Evolutionary conservation across 2,888 invertebrate genomes (phyloP).

Genomic region (Xestoiulus laeticollis): DNA sequence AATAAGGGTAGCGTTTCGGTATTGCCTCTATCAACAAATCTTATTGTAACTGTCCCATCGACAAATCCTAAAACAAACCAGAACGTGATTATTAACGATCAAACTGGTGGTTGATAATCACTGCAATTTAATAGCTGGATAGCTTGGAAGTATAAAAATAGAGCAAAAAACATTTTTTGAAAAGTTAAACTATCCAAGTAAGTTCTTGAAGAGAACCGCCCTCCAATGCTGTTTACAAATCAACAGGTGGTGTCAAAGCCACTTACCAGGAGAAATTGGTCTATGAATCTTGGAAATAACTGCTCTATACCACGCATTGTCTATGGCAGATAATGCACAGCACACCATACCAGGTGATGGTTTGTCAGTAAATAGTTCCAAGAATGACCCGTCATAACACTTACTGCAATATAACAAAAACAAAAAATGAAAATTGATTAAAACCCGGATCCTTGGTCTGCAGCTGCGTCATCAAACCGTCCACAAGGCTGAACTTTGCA

Average conservation of each 20-base stretch:
- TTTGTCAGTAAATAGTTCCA: background rate
- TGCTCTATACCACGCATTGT: slow-evolving; percentile 42
- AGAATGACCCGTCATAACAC: background rate
- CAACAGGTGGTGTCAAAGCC: background rate
- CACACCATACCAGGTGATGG: background rate
- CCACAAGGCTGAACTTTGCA: too few relatives aligned
- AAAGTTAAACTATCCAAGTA: too few relatives aligned
- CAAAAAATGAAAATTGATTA: too few relatives aligned
- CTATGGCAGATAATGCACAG: background rate
- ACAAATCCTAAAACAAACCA: background rate
- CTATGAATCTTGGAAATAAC: background rate
- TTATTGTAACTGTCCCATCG: background rate
- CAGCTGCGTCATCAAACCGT: too few relatives aligned
- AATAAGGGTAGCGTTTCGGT: slow-evolving; percentile 24
- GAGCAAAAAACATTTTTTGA: too few relatives aligned
- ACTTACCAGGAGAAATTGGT: background rate
- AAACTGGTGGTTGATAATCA: too few relatives aligned
- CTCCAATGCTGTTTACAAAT: too few relatives aligned
- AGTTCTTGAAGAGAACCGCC: too few relatives aligned
- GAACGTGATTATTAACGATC: too few relatives aligned
- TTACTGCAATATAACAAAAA: slow-evolving; percentile 29
- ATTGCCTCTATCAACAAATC: slow-evolving; percentile 39
- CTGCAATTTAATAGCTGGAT: too few relatives aligned
- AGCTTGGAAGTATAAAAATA: too few relatives aligned
- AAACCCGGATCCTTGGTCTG: too few relatives aligned